Evolutionary conservation across 2,888 invertebrate species (phyloP), one percentile per base, ranked within the genome.

Genomic region (Drosophila vallismaia): DNA sequence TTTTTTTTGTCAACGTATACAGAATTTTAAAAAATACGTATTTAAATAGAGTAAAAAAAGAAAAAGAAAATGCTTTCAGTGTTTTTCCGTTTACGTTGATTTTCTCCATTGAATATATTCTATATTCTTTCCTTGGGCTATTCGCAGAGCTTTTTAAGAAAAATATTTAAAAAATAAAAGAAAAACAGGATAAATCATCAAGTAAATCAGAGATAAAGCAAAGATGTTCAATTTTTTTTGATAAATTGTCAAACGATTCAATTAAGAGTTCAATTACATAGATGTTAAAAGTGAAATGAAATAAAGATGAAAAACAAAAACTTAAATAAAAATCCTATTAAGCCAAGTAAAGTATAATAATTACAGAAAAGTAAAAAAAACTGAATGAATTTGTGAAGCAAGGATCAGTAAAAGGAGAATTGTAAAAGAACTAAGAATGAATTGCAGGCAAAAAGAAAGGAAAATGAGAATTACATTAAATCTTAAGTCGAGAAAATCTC

Each of bases 271-370:
- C 60, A 70, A 71, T 59, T 59, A 54, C 45, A 58, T 40, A 46
- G 56, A 56, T 19, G 36, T 46, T 51, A 62, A 42, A 50, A 56
- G 55, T 10, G 4, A 44, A 44, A 44, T 38, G 57, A 19, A 19
- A 53, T n/a, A 26, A 44, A 49, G 26, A 46, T 9, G 14, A 42
- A 62, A 63, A 45, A 36, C 38, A 38, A 49, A 68, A 28, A 60
- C 68, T 71, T 50, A 48, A 71, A 71, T 42, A 60, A 69, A 79
- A 77, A 85, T 87, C 83, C 83, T 84, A 84, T 74, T 84, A 87
- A 87, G 88, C 84, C 86, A 84, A 84, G 74, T 86, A 82, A 73
- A 74, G 77, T 53, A 69, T 40, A 70, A 83, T 79, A 83, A 83
- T 71, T 83, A 77, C 69, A 44, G 36, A 26, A 4, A 44, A 40